phyloP scores from a whole-genome alignment of 2,113 vertebrate species.

The Rhizomys pruinosus region DNA sequence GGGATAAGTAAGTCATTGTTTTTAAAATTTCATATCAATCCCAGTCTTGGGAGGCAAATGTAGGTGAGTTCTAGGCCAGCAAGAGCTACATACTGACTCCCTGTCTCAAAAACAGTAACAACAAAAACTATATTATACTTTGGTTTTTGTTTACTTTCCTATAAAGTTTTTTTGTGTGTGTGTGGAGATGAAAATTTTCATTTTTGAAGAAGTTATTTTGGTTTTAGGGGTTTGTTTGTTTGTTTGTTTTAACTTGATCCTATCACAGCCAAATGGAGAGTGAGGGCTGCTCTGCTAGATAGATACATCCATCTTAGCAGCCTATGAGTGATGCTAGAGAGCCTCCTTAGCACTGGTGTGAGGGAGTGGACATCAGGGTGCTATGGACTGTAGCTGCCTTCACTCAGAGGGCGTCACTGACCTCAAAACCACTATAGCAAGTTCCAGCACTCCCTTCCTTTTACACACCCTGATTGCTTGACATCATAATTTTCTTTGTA shows the following conservation, averaged over 20 bases:
- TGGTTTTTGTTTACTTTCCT: slow-evolving; percentile 26
- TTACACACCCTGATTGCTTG: not conserved
- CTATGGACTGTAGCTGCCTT: rapidly evolving
- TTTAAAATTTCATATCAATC: not conserved
- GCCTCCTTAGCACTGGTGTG: rapidly evolving
- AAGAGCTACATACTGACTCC: no score
- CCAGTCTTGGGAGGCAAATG: no score
- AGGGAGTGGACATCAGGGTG: not conserved
- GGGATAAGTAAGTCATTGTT: not conserved
- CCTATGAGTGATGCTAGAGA: rapidly evolving
- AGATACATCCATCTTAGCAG: rapidly evolving
- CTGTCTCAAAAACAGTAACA: no score
- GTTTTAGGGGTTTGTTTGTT: not conserved
- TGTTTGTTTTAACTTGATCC: not conserved
- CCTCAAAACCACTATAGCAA: rapidly evolving
- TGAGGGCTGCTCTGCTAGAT: not conserved
- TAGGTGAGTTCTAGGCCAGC: no score
- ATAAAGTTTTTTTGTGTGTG: not conserved
- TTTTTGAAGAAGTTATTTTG: no score
- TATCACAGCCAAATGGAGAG: not conserved
- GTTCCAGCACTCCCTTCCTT: not conserved
- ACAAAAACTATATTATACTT: not conserved
- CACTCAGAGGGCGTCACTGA: rapidly evolving
- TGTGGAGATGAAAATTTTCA: not conserved
- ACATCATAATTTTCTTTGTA: not conserved